phyloP scores from a whole-genome alignment of 2,113 vertebrate species.

The Mesitornis unicolor region DNA sequence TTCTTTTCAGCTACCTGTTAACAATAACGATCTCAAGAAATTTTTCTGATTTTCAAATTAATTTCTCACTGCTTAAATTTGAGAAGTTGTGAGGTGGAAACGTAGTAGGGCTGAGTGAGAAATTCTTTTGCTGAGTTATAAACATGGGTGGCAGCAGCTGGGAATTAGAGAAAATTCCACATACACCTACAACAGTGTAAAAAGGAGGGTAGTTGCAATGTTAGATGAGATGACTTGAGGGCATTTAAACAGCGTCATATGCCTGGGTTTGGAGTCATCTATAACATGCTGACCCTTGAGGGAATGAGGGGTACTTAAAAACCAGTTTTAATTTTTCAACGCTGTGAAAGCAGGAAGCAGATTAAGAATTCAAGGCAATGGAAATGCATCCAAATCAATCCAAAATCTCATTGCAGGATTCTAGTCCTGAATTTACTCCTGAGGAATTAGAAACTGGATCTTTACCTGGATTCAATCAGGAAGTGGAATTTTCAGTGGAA shows the following conservation, averaged over 20 bases:
- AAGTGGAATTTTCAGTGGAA: background rate
- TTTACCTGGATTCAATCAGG: background rate
- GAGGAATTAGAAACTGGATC: background rate
- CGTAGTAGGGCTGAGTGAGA: background rate
- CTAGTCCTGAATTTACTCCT: background rate
- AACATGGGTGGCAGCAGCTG: background rate
- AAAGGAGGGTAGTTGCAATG: background rate
- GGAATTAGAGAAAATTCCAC: background rate
- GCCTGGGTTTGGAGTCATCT: background rate
- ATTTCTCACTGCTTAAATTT: background rate
- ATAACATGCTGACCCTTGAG: background rate
- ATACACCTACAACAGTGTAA: background rate
- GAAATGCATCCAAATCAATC: background rate
- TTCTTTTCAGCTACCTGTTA: background rate
- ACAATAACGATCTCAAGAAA: background rate
- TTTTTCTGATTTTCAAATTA: background rate
- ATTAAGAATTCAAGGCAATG: background rate
- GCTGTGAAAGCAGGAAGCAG: background rate
- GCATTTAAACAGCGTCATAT: background rate
- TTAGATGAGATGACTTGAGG: background rate
- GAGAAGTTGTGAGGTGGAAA: background rate
- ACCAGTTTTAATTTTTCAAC: background rate
- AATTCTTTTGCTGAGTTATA: background rate
- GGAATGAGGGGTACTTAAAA: background rate
- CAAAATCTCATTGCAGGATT: background rate